A percentile compares a stretch with the other conserved stretches of the same genome.
Conservation (phyloP, 2,888 invertebrate species). For the Cecidostiba fungosa region DNA sequence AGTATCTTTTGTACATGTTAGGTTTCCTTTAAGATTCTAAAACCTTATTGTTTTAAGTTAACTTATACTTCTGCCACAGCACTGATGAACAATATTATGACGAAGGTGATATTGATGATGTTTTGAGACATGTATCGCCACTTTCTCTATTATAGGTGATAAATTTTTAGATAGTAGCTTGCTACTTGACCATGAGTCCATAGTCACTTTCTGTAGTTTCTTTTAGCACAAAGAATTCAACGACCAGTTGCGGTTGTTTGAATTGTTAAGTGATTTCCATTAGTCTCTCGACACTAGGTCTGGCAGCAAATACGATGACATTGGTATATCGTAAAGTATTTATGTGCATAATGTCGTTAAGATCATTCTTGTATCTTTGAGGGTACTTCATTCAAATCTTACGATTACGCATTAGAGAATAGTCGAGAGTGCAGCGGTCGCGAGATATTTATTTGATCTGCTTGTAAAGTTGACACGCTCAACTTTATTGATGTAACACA, state of each 20-base stretch:
- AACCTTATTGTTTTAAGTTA: slow-evolving; percentile 69
- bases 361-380: slow-evolving; percentile 51
- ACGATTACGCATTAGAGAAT: slow-evolving; percentile 25
- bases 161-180: slow-evolving; percentile 54
- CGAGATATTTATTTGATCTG: slow-evolving; percentile 19
- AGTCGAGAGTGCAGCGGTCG: slow-evolving; percentile 49
- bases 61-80: slow-evolving; percentile 66
- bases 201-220: slow-evolving; percentile 63
- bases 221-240: slow-evolving; percentile 61
- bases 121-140: slow-evolving; percentile 46
- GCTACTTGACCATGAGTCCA: slow-evolving; percentile 62
- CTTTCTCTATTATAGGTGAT: slow-evolving; percentile 54
- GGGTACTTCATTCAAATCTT: slow-evolving; percentile 42
- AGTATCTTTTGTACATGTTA: slow-evolving; percentile 73
- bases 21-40: slow-evolving; percentile 67
- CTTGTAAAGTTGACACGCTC: not conserved
- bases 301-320: slow-evolving; percentile 62
- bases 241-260: slow-evolving; percentile 47
- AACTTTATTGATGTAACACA: not conserved
- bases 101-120: slow-evolving; percentile 53
- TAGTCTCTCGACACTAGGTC: slow-evolving; percentile 55
- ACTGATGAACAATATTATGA: slow-evolving; percentile 51
- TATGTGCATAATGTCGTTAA: slow-evolving; percentile 56
- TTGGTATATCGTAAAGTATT: slow-evolving; percentile 60
- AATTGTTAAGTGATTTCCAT: slow-evolving; percentile 57